phyloP scores from a whole-genome alignment of 2,113 vertebrate genomes.

The Bettongia penicillata region DNA sequence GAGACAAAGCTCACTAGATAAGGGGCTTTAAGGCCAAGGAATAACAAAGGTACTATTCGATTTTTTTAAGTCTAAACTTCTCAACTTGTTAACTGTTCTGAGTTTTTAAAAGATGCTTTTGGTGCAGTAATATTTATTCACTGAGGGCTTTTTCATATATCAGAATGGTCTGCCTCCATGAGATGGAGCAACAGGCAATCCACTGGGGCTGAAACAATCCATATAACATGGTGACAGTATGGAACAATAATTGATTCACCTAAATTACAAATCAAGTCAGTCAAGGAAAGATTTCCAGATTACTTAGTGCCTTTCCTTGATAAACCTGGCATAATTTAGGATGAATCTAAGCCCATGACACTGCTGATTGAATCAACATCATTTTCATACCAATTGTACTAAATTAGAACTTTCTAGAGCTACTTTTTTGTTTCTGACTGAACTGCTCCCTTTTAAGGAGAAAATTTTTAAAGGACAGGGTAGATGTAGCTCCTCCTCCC shows the following conservation, averaged over 20 bases:
- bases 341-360: background rate
- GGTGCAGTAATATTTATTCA: background rate
- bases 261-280: background rate
- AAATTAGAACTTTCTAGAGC: background rate
- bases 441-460: background rate
- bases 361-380: background rate
- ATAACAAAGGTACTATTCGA: background rate
- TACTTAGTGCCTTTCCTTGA: background rate
- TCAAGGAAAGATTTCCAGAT: background rate
- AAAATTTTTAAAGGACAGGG: background rate
- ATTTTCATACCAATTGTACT: background rate
- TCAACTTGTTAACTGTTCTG: too few species aligned
- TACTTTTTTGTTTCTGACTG: background rate
- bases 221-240: background rate
- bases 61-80: background rate
- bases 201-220: background rate
- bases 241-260: background rate
- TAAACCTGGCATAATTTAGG: background rate
- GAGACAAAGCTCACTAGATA: background rate
- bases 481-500: background rate
- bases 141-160: background rate
- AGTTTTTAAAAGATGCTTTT: background rate
- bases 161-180: background rate
- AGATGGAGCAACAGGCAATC: background rate
- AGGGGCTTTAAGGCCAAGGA: background rate